Evolutionary conservation across 1,140 invertebrate species (phyloP).

Genomic region (Hormaphis cornu): DNA sequence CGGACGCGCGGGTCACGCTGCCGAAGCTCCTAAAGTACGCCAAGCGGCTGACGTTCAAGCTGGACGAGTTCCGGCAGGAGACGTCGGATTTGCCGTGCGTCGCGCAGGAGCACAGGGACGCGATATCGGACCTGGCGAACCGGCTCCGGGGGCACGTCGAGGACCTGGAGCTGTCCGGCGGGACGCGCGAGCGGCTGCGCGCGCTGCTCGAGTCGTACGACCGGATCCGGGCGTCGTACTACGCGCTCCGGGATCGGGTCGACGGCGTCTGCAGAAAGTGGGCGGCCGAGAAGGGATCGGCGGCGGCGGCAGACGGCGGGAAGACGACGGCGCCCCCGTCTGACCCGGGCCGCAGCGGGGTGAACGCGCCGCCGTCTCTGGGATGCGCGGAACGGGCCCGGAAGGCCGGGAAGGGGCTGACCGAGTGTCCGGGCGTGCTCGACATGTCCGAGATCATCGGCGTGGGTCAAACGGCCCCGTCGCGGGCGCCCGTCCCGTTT

Average conservation of each 20-base stretch:
- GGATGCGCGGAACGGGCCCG: no score
- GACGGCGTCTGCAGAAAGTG: no score
- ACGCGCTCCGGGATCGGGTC: not conserved
- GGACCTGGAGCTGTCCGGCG: not conserved
- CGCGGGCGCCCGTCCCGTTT: no score
- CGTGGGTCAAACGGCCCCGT: no score
- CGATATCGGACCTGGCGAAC: not conserved
- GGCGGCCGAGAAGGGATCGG: no score
- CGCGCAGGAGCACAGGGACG: not conserved
- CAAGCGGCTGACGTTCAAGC: not conserved
- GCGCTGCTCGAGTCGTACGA: not conserved
- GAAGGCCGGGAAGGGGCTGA: not conserved
- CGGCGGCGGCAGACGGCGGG: no score
- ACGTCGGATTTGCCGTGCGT: fast-evolving
- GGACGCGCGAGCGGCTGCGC: not conserved
- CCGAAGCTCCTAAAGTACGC: not conserved
- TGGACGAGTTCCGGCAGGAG: not conserved
- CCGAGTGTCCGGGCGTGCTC: not conserved
- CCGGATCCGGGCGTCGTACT: not conserved
- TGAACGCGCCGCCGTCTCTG: no score
- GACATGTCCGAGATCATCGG: no score
- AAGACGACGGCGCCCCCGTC: no score
- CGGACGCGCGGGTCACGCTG: not conserved
- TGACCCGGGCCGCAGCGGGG: no score
- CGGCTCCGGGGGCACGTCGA: not conserved